These are phyloP conservation scores for Mungos mungo DNA, from an alignment of 2,113 vertebrate genomes.

Conservation along the genomic window DNA sequence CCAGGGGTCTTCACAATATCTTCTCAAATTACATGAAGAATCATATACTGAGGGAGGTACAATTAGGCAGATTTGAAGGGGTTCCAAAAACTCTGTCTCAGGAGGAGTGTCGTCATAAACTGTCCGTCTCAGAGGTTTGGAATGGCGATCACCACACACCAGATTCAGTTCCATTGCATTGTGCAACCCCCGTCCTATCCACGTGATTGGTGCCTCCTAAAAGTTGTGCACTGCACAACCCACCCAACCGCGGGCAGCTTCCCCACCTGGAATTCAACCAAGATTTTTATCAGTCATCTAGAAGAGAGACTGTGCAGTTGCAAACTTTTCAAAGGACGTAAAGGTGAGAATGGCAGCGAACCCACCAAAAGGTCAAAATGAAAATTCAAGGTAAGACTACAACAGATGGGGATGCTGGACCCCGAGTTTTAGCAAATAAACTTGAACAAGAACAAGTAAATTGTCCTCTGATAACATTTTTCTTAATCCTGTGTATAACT, in stretches of 20 bases:
- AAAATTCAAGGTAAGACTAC: background rate
- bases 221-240: background rate
- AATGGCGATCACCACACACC: background rate
- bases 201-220: background rate
- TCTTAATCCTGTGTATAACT: background rate
- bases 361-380: background rate
- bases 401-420: background rate
- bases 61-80: background rate
- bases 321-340: background rate
- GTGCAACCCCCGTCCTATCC: background rate
- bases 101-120: background rate
- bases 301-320: background rate
- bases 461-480: background rate
- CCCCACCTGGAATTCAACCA: background rate
- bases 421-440: background rate
- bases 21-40: conserved; percentile 1
- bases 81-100: background rate
- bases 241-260: background rate
- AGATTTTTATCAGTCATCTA: background rate
- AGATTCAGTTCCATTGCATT: background rate
- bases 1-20: background rate
- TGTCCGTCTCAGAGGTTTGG: background rate
- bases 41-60: background rate
- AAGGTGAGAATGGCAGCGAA: background rate
- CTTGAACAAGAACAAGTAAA: background rate